These are phyloP conservation scores for Scaptomyza cyrtandrae DNA, from an alignment of 2,888 invertebrate species.

Conservation along the genomic window DNA sequence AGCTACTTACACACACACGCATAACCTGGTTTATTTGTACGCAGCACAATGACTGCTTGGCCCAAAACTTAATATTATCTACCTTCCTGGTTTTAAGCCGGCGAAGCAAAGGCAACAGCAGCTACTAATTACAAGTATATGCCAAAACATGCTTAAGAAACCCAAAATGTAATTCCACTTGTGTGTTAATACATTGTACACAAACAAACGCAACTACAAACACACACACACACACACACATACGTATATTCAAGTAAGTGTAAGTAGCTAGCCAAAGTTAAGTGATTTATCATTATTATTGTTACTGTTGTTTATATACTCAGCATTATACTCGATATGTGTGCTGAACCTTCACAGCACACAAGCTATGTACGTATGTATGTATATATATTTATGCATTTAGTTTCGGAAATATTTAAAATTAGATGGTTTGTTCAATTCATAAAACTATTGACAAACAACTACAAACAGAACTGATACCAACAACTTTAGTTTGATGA, in stretches of 20 bases:
- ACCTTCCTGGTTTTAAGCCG: conserved; percentile 21
- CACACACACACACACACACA: conserved; percentile 20
- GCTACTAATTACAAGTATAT: conserved; percentile 57
- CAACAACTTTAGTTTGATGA: no score
- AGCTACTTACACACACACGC: conserved; percentile 6
- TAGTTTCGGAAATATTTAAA: not conserved
- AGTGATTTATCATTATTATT: conserved; percentile 71
- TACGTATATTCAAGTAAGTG: not conserved
- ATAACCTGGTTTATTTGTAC: conserved; percentile 25
- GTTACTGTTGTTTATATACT: conserved; percentile 34
- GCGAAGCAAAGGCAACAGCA: conserved; percentile 16
- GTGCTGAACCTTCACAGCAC: no score
- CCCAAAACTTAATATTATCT: conserved; percentile 8
- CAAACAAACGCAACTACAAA: conserved; percentile 7
- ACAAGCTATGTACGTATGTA: no score
- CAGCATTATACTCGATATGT: conserved; percentile 6
- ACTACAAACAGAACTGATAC: no score
- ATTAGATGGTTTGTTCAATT: not conserved
- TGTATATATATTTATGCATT: not conserved
- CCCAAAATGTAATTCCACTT: conserved; percentile 72
- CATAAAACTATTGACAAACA: no score
- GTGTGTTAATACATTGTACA: conserved; percentile 66
- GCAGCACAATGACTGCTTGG: conserved; percentile 1
- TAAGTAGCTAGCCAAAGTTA: conserved; percentile 49
- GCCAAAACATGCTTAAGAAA: conserved; percentile 54